Evolutionary conservation across 2,888 invertebrate species (phyloP), one percentile per base, ranked within the genome.

Genomic region (Callosobruchus maculatus): DNA sequence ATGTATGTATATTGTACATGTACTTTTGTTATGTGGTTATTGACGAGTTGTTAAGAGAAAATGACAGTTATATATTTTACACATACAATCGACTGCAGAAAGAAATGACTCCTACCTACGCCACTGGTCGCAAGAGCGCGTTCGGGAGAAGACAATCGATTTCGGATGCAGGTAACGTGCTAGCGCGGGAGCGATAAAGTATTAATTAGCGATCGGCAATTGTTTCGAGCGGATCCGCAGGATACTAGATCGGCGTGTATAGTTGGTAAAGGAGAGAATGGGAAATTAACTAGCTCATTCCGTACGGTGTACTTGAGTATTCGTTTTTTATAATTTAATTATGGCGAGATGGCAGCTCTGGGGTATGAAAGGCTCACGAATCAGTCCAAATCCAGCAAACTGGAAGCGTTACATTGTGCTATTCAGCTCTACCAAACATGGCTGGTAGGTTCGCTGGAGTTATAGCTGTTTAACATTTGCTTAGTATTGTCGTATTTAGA

Each of bases 81-180:
- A n/a, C 7, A 7, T 7, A 26, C 26, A 4, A 7, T 26, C 7
- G 7, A 26, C 2, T 26, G 7, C 26, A 26, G 3, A 26, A 26
- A 7, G 3, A 26, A 7, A 7, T 26, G 26, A 26, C 2, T 7
- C 26, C 2, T 2, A 26, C 26, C 26, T 26, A 26, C 26, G 26
- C 26, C 7, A 26, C 26, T 26, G 26, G 26, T 26, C 7, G 26
- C 26, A 26, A 26, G 7, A 26, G 26, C 7, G 26, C 26, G 26
- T 13, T 18, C 5, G 13, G 13, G 68, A 68, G 68, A 70, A 70
- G 71, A 22, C 67, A n/a, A 9, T 66, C 71, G 66, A 74, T 75
- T 68, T 72, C 66, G 71, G 70, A 78, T 78, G 75, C 78, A 76
- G 76, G 76, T 76, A 78, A 73, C 78, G 76, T 72, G 69, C 71